Base-by-base conservation (phyloP, 1,140 invertebrate genomes). In the Neodiprion virginianus region DNA sequence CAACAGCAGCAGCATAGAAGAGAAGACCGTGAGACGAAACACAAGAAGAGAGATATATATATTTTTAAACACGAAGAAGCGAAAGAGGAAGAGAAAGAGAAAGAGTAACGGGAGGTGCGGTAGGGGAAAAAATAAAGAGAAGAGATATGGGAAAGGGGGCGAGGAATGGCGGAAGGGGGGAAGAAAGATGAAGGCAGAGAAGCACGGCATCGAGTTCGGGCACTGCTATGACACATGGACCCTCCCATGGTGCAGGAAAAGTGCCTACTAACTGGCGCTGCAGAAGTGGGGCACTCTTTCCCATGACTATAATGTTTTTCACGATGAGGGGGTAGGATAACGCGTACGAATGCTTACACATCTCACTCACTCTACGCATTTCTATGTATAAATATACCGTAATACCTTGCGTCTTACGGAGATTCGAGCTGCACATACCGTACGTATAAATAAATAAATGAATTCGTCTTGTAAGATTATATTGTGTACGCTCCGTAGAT, bases 241-340 rank as follows among this genome's bases (percentile, higher is more conserved):
- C 53, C 53, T 61, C 53, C 4, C n/a, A 12, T 12, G 53, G 53
- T 61, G 53, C 5, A 61, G 53, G n/a, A 61, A 53, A 61, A 17
- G 11, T 61, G n/a, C 53, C n/a, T 12, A 17, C 11, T 61, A 61
- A 61, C 28, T 4, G 28, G 28, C 28, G 28, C 28, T 40, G 28
- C 53, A 61, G 53, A 61, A 61, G 53, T 61, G 53, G 53, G 53
- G 53, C 53, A 61, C 53, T 61, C 53, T 61, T 61, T 61, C 53
- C 53, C 53, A 61, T 61, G 53, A 61, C 53, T 61, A 61, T 61
- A 14, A 14, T 17, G 53, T 40, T 40, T 40, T 40, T 40, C 28
- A 40, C 2, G 28, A 40, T 40, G 28, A 40, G 28, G 28, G 28
- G 28, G 28, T 40, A 3, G 28, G 28, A 40, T 40, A 40, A 40